These are phyloP conservation scores for Eptesicus fuscus DNA, from an alignment of 2,113 vertebrate species.

Conservation along the genomic window DNA sequence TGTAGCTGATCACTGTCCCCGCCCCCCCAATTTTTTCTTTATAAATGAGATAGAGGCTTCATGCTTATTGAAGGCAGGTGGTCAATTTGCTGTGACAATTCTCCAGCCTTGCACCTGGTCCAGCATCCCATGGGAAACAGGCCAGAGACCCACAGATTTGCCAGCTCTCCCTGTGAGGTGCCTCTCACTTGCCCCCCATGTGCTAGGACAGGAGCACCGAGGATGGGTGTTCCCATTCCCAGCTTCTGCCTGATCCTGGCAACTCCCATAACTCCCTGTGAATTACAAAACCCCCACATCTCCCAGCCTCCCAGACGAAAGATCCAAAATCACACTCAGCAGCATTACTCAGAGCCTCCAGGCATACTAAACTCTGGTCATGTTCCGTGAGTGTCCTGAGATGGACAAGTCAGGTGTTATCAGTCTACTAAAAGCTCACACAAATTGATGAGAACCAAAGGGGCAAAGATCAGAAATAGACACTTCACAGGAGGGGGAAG, in stretches of 20 bases:
- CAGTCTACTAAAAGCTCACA: neutral
- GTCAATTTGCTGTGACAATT: neutral
- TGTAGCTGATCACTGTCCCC: neutral
- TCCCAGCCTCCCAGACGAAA: neutral
- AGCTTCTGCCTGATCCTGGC: neutral
- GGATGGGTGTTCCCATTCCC: neutral
- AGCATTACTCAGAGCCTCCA: accelerated
- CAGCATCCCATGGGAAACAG: neutral
- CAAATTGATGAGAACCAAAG: neutral
- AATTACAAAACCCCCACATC: neutral
- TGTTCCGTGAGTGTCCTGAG: accelerated
- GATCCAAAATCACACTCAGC: neutral
- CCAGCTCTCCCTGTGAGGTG: neutral
- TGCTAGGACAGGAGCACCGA: neutral
- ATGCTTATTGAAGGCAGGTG: neutral
- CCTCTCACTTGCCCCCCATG: accelerated
- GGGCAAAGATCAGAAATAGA: slow-evolving; percentile 33
- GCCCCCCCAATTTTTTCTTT: neutral
- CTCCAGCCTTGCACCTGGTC: neutral
- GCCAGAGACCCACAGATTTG: neutral
- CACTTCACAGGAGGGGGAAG: neutral
- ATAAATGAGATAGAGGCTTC: neutral
- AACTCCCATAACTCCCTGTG: neutral
- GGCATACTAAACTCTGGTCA: neutral
- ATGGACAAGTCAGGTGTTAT: neutral